These are phyloP conservation scores for Ataeniobius toweri DNA, from an alignment of 2,797 vertebrate genomes.

Conservation along the genomic window DNA sequence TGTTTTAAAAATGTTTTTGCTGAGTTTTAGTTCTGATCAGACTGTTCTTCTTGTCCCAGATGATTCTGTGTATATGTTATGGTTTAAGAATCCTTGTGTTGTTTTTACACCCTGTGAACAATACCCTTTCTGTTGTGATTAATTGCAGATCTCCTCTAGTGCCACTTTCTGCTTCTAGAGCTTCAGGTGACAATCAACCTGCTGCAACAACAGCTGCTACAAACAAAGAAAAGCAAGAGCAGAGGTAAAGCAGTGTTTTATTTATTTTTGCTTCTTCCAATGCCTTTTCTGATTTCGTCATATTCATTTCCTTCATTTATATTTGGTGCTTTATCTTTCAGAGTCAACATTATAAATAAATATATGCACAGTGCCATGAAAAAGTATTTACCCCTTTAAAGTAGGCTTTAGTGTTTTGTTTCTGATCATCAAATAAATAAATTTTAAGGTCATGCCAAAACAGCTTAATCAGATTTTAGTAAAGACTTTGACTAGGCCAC, in stretches of 20 bases:
- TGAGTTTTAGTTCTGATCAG: not conserved
- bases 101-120: not conserved
- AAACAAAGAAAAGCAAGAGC: slow-evolving; percentile 76
- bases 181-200: slow-evolving; percentile 46
- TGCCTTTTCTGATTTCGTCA: not conserved
- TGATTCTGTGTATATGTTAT: not conserved
- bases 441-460: too few species aligned
- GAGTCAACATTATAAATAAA: not conserved
- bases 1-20: not conserved
- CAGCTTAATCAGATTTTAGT: too few species aligned
- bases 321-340: not conserved
- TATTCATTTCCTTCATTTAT: not conserved
- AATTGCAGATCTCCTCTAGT: slow-evolving; percentile 71
- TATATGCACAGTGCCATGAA: not conserved
- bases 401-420: too few species aligned
- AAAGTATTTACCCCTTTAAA: not conserved
- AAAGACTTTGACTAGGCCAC: too few species aligned
- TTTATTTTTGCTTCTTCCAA: not conserved
- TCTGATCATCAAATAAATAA: too few species aligned
- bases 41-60: not conserved
- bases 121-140: not conserved
- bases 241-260: slow-evolving; percentile 78
- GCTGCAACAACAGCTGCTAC: slow-evolving; percentile 37
- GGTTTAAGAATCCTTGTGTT: not conserved
- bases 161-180: slow-evolving; percentile 78